Evolutionary conservation across 1,140 invertebrate genomes (phyloP), one percentile per base, ranked within the genome.

Genomic region (Nixonia krombeini): DNA sequence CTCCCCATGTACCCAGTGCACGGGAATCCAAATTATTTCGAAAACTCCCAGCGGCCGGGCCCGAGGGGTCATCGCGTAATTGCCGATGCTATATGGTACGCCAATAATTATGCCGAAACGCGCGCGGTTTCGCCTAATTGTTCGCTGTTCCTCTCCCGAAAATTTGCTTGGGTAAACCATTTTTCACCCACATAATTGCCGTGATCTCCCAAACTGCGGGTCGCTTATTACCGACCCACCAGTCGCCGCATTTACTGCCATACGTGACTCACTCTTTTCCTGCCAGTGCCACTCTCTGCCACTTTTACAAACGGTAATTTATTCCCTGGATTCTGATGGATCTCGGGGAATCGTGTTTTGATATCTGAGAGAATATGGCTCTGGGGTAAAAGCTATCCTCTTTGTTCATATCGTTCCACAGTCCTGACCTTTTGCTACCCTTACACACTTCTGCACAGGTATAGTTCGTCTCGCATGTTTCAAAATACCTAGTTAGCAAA

Each of bases 141-240:
- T 73, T 50, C 58, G 63, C 44, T 49, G 56, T 59, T 67, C 55
- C 47, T 52, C 47, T 63, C 64, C 38, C 40, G 35, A 35, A 72
- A 73, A 72, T 76, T 72, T 71, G 72, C 53, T 74, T 74, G 74
- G 49, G 25, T 52, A 71, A 71, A 70, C 72, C 74, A 74, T 76
- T 74, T 74, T 72, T 76, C 72, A 76, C 65, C 68, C 64, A 45
- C 58, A 38, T 71, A 74, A 76, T 76, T 70, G 66, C 28, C 70
- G 64, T 69, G 45, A 55, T 65, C 18, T 18, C 7, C 12, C 44
- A n/a, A 49, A 58, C 63, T 37, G 62, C 44, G 16, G 25, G 33
- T 18, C 38, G 40, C 50, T 70, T 72, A 74, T 72, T 70, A 72
- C 61, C 67, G 40, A 42, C 15, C 46, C 45, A 45, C 40, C 33